phyloP scores from a whole-genome alignment of 2,797 vertebrate genomes.

The Syngnathus acus region DNA sequence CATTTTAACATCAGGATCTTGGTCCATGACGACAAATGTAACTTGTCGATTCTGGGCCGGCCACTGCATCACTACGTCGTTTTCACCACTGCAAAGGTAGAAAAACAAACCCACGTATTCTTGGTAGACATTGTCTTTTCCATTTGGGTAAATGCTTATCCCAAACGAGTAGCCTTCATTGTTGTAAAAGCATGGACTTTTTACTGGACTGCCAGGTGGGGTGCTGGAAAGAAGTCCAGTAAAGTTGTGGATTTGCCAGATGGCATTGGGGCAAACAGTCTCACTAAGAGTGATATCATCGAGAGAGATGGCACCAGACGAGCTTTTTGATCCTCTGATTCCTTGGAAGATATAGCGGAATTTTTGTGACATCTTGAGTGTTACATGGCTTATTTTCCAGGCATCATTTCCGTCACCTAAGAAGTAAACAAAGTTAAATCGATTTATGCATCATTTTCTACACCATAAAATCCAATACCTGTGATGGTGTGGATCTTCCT shows the following conservation, averaged over 20 bases:
- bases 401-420: constrained; percentile 62
- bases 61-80: constrained; percentile 83
- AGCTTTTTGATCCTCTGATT: constrained; percentile 54
- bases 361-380: constrained; percentile 72
- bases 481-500: constrained; percentile 75
- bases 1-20: constrained; percentile 69
- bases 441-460: neutral
- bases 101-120: constrained; percentile 63
- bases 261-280: constrained; percentile 71
- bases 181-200: constrained; percentile 67
- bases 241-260: constrained; percentile 79
- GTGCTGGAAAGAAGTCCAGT: constrained; percentile 46
- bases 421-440: neutral
- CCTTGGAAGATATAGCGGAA: constrained; percentile 92
- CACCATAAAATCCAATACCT: constrained; percentile 55
- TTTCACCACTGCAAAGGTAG: constrained; percentile 81
- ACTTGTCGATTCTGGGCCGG: constrained; percentile 77
- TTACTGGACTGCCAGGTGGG: neutral
- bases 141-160: constrained; percentile 69
- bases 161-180: constrained; percentile 80
- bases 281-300: constrained; percentile 83
- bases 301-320: constrained; percentile 71
- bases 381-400: constrained; percentile 82
- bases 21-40: constrained; percentile 73
- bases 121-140: neutral